Percentiles rank a stretch among this genome's conserved stretches.
Evolutionary conservation across 2,888 invertebrate genomes (phyloP).

Genomic region (Glaucopsyche alexis): DNA sequence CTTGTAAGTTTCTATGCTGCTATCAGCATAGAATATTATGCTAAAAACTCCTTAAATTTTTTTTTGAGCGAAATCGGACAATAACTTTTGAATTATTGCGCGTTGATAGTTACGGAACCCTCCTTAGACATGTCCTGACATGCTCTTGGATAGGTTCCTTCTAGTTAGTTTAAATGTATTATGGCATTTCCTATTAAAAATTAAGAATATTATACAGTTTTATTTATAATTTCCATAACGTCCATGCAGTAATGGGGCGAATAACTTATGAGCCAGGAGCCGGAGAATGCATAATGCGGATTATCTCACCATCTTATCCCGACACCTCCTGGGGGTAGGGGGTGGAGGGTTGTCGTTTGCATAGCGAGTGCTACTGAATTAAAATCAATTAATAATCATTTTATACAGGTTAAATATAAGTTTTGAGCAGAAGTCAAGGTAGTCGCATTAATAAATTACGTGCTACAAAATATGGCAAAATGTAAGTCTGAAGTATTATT

Average conservation of each 20-base stretch:
- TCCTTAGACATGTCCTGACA: too few relatives aligned
- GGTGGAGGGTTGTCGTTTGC: not conserved
- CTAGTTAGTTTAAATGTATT: too few relatives aligned
- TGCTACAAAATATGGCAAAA: not conserved
- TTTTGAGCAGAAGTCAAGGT: not conserved
- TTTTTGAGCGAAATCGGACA: too few relatives aligned
- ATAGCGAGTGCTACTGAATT: constrained; percentile 13
- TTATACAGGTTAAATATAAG: not conserved
- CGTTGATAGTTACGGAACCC: too few relatives aligned
- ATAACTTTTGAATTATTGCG: too few relatives aligned
- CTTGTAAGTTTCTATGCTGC: too few relatives aligned
- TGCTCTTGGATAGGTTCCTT: too few relatives aligned
- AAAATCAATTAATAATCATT: constrained; percentile 5
- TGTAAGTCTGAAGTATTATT: not conserved
- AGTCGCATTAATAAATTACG: not conserved
- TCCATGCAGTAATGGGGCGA: constrained; percentile 18
- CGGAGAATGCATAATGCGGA: constrained; percentile 25
- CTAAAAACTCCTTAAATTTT: too few relatives aligned
- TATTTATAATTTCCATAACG: constrained; percentile 21
- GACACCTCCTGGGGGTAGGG: not conserved
- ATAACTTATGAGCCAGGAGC: constrained; percentile 22
- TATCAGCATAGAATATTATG: too few relatives aligned
- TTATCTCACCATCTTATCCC: constrained; percentile 21
- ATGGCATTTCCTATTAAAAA: not conserved
- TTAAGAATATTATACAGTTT: not conserved